Base-by-base conservation (phyloP, 2,113 vertebrate species). In the Caloenas nicobarica region DNA sequence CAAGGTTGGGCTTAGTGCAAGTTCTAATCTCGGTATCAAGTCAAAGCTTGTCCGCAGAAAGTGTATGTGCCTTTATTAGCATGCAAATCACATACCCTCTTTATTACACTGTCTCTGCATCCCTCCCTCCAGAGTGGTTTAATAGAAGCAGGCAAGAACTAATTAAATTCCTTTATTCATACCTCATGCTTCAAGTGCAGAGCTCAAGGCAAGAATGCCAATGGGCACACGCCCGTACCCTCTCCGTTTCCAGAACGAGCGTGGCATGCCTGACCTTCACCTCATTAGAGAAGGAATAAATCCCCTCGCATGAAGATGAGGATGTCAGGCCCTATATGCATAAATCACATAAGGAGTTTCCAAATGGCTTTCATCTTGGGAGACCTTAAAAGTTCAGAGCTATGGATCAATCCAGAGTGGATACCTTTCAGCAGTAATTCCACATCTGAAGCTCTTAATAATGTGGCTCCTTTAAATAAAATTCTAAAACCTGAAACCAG, bases 161-260 rank as follows among this genome's bases (percentile, higher is more conserved):
- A 95, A 97, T 96, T 94, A 96, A 96, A 97, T 96, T 95, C 88
- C 76, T 96, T 94, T 89, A 66, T 92, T 90, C 82, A 18, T 92
- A 81, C 81, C 88, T 97, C 95, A 93, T n/a, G 53, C 89, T 89
- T 21, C 57, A 61, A 81, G 82, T 28, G 61, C 90, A 31, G 86
- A 48, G 92, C 95, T 80, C 31, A 70, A 53, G 94, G 96, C 94
- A 86, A 34, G 91, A 85, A 92, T 93, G 95, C 80, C 94, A 87
- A 48, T 0, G 86, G 96, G 95, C 95, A 91, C 94, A 92, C 26
- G 23, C 90, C 89, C 71, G 9, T 86, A 22, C 86, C 89, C 92
- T 70, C 89, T 83, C 46, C 26, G 6, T 72, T 95, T 76, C 84
- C 82, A 86, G 72, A 25, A 4, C 0, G 3, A 95, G 87, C 1